Conservation (phyloP, 2,113 vertebrate genomes). For the Maccullochella peelii region DNA sequence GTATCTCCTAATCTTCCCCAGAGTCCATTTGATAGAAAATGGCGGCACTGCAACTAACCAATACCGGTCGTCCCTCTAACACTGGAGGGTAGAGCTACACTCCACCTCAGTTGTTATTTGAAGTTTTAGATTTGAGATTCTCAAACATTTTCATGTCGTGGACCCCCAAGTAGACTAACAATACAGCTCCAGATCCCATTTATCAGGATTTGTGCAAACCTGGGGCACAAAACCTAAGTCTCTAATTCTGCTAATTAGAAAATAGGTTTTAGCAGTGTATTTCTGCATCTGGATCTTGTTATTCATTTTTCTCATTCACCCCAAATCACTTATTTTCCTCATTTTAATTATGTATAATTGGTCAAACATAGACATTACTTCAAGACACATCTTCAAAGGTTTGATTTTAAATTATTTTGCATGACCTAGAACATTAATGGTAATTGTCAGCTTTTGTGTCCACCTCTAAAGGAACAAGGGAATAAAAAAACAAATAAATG, state of each 20-base stretch:
- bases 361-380: not conserved
- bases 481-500: not conserved
- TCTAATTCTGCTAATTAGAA: not conserved
- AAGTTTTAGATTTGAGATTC: constrained; percentile 17
- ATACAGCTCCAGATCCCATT: not conserved
- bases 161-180: constrained; percentile 22
- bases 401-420: not conserved
- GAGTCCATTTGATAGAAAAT: constrained; percentile 69
- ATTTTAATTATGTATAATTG: not conserved
- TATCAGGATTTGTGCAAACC: not conserved
- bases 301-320: not conserved
- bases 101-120: not conserved
- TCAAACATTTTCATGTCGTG: constrained; percentile 25
- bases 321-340: not conserved
- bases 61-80: constrained; percentile 5
- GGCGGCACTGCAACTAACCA: constrained; percentile 48
- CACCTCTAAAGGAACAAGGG: not conserved
- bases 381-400: not conserved
- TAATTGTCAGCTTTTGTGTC: not conserved
- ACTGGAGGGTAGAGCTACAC: not conserved
- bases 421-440: not conserved
- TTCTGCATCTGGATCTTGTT: not conserved
- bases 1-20: constrained; percentile 74
- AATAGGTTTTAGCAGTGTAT: not conserved
- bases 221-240: not conserved